Conservation (phyloP, 2,113 vertebrate species). For the Crotophaga sulcirostris region DNA sequence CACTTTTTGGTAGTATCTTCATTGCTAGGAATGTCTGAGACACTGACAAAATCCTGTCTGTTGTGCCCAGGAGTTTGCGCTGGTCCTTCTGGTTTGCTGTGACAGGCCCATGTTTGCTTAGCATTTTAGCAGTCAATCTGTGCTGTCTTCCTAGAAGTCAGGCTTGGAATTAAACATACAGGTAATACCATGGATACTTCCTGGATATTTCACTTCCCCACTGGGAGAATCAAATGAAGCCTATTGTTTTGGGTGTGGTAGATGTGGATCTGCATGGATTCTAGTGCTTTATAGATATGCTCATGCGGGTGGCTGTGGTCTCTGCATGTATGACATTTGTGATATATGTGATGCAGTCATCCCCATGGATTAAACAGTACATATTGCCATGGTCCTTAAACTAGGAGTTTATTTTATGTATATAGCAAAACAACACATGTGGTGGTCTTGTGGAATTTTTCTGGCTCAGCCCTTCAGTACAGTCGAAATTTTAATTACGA, state of each 20-base stretch:
- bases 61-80: not conserved
- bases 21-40: not conserved
- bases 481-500: not conserved
- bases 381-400: not conserved
- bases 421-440: not conserved
- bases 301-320: not conserved
- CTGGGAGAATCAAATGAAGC: not conserved
- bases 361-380: not conserved
- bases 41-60: not conserved
- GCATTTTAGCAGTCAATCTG: fast-evolving
- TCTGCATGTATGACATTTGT: fast-evolving
- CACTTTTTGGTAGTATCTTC: not conserved
- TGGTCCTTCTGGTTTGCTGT: not conserved
- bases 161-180: not conserved
- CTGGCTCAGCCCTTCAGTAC: not conserved
- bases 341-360: not conserved
- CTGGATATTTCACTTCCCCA: not conserved
- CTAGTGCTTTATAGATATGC: not conserved
- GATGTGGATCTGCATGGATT: not conserved
- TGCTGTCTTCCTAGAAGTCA: not conserved
- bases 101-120: not conserved
- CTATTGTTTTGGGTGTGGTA: not conserved
- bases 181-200: not conserved
- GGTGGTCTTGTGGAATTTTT: not conserved
- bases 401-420: not conserved